Evolutionary conservation across 2,888 invertebrate species (phyloP).

Genomic region (Noctua pronuba): DNA sequence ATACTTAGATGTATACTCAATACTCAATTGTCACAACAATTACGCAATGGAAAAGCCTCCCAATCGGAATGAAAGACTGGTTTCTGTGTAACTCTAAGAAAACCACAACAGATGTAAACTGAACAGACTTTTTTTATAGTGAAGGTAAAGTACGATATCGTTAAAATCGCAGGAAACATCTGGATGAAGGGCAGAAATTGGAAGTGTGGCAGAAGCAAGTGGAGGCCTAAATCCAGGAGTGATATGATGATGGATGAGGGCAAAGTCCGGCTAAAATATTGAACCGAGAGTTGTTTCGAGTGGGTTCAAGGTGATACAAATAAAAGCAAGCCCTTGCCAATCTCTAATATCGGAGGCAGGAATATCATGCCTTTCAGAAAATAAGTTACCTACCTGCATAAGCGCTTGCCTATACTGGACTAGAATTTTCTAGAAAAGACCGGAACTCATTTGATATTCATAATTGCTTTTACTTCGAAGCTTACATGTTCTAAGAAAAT

Average conservation of each 20-base stretch:
- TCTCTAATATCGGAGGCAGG: background rate
- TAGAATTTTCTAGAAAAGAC: background rate
- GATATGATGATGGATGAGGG: background rate
- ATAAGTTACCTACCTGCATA: slow-evolving; percentile 8
- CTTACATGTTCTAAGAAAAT: slow-evolving; percentile 1
- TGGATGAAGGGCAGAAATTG: background rate
- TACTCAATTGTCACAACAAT: no score
- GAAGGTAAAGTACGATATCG: background rate
- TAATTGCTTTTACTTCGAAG: slow-evolving; percentile 1
- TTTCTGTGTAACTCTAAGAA: background rate
- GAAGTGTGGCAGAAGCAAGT: background rate
- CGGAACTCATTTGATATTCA: background rate
- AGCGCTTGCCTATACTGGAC: background rate
- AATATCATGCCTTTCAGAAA: background rate
- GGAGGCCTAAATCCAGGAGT: background rate
- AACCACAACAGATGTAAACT: background rate
- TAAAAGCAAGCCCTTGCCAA: background rate
- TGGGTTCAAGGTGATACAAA: background rate
- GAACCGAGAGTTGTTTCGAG: background rate
- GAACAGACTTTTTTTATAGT: background rate
- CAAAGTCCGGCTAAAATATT: background rate
- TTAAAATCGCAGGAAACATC: background rate
- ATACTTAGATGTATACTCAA: background rate
- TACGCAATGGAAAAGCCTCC: background rate
- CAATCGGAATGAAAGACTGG: background rate